Conservation (phyloP, 2,888 invertebrate genomes). For the Melieria crassipennis region DNA sequence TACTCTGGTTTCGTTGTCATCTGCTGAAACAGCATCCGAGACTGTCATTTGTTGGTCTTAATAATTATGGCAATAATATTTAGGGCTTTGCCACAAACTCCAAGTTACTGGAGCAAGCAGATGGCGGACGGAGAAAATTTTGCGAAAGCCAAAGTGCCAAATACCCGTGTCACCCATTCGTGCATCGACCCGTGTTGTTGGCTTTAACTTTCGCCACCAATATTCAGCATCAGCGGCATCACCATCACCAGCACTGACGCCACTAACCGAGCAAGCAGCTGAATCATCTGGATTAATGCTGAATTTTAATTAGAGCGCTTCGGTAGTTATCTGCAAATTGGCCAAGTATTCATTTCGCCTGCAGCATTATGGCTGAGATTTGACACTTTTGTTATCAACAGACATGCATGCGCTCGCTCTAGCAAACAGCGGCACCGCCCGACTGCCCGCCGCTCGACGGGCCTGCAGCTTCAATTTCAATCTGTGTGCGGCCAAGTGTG, state of each 20-base stretch:
- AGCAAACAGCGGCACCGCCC: background rate
- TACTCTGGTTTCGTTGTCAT: background rate
- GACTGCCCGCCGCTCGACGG: background rate
- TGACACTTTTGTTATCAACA: conserved; percentile 56
- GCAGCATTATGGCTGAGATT: conserved; percentile 43
- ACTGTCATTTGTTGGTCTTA: conserved; percentile 58
- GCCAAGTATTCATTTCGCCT: conserved; percentile 33
- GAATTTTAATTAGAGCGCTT: conserved; percentile 59
- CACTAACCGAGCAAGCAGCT: conserved; percentile 44
- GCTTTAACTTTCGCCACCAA: background rate
- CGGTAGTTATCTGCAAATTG: conserved; percentile 41
- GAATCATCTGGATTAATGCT: conserved; percentile 60
- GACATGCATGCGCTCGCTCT: background rate
- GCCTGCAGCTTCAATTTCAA: conserved; percentile 6
- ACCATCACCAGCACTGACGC: background rate
- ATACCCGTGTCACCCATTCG: background rate
- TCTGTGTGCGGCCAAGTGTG: background rate
- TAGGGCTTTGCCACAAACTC: conserved; percentile 26
- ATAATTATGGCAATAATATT: conserved; percentile 53
- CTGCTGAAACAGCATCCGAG: conserved; percentile 22
- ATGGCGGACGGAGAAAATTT: background rate
- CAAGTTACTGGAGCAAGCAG: background rate
- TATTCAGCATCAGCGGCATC: background rate
- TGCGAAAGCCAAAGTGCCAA: background rate
- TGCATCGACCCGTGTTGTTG: background rate